These are phyloP conservation scores for Larimichthys polyactis DNA, from an alignment of 2,113 vertebrate genomes.

Conservation along the genomic window DNA sequence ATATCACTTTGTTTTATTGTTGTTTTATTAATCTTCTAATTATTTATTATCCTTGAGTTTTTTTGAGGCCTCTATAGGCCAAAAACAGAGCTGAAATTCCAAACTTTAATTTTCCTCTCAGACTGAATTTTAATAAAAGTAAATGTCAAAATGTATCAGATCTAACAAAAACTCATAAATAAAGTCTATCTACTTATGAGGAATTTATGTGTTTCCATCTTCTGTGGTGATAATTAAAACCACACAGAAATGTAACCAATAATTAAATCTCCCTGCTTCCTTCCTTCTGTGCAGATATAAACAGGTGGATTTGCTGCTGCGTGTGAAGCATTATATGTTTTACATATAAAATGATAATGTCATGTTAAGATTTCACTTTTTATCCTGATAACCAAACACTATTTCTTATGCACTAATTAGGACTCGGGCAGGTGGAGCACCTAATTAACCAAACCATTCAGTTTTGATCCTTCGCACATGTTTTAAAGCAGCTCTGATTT, in stretches of 20 bases:
- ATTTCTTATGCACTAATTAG: constrained; percentile 29
- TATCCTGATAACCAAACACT: constrained; percentile 5
- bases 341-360: background rate
- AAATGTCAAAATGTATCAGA: too few relatives aligned
- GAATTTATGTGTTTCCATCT: too few relatives aligned
- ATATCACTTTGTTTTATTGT: too few relatives aligned
- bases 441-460: constrained; percentile 79
- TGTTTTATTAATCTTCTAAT: too few relatives aligned
- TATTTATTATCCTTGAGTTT: too few relatives aligned
- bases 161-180: too few relatives aligned
- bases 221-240: background rate
- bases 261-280: background rate
- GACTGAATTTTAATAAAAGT: too few relatives aligned
- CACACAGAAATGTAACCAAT: background rate
- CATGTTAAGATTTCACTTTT: background rate
- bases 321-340: background rate
- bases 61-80: too few relatives aligned
- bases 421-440: constrained; percentile 74
- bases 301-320: background rate
- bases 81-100: too few relatives aligned
- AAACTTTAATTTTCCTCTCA: too few relatives aligned
- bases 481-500: constrained; percentile 69
- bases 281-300: background rate
- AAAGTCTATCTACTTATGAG: too few relatives aligned
- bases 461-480: constrained; percentile 53